Evolutionary conservation across 1,140 invertebrate species (phyloP).

Genomic region (Tribolium madens): DNA sequence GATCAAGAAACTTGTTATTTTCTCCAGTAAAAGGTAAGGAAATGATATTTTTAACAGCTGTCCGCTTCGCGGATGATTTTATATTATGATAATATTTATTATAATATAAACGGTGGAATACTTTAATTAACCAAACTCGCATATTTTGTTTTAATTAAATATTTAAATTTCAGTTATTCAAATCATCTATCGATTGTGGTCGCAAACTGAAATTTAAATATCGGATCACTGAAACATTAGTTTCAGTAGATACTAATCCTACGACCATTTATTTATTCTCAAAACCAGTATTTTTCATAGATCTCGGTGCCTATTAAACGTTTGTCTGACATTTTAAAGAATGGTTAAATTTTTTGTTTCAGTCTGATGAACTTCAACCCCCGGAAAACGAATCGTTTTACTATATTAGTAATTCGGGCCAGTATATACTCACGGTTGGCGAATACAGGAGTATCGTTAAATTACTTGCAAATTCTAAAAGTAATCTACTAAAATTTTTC

Average conservation of each 20-base stretch:
- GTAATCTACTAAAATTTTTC: background rate
- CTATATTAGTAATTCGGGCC: background rate
- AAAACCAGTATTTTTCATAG: background rate
- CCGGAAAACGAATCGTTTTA: background rate
- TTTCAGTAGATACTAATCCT: background rate
- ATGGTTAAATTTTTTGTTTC: constrained; percentile 16
- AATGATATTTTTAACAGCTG: constrained; percentile 2
- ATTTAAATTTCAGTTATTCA: background rate
- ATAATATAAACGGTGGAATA: background rate
- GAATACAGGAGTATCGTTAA: background rate
- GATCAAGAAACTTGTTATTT: constrained; percentile 30
- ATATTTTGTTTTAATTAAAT: background rate
- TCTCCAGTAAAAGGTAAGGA: constrained; percentile 17
- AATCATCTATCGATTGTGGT: too few species aligned
- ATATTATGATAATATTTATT: constrained; percentile 9
- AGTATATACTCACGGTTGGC: background rate
- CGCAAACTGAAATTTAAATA: background rate
- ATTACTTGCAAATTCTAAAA: background rate
- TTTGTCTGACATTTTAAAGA: constrained; percentile 17
- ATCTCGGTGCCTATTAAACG: background rate
- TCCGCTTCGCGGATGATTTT: background rate
- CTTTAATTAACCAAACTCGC: background rate
- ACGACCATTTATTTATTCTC: background rate
- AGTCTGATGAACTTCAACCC: background rate
- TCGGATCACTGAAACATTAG: too few species aligned